Conservation (phyloP, 2,113 vertebrate species). For the Oryzias woworae region DNA sequence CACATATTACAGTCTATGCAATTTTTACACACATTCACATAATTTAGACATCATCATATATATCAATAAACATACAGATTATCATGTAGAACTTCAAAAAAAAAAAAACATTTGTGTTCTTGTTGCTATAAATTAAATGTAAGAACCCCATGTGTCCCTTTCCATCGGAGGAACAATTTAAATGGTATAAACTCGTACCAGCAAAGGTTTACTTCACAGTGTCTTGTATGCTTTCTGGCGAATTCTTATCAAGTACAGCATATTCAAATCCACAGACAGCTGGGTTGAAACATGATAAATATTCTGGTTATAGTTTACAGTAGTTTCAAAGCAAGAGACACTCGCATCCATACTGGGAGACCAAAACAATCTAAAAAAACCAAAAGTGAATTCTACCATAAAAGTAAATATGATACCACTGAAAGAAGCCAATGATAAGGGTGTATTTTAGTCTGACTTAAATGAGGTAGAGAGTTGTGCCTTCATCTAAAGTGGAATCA, state of each 20-base stretch:
- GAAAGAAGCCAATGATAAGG: neutral
- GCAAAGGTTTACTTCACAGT: conserved; percentile 72
- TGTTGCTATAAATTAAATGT: conserved; percentile 49
- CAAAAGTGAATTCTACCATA: too few species aligned
- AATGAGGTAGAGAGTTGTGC: conserved; percentile 2
- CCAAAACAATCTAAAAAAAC: too few species aligned
- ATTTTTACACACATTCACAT: conserved; percentile 56
- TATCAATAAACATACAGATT: conserved; percentile 14
- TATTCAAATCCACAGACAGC: conserved; percentile 50
- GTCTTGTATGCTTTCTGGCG: conserved; percentile 61
- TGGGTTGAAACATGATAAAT: conserved; percentile 7
- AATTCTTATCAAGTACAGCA: conserved; percentile 68
- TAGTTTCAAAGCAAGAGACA: conserved; percentile 16
- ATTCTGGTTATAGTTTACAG: conserved; percentile 3
- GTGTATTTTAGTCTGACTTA: neutral
- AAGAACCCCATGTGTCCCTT: conserved; percentile 20
- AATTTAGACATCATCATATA: conserved; percentile 29
- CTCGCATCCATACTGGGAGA: neutral
- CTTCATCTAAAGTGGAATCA: neutral
- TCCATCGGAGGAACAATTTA: conserved; percentile 28
- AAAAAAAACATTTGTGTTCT: neutral
- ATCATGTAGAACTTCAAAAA: conserved; percentile 14
- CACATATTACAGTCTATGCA: conserved; percentile 57
- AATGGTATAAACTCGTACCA: conserved; percentile 68
- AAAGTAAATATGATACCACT: too few species aligned